A percentile compares a stretch with the other conserved stretches of the same genome.
phyloP scores from a whole-genome alignment of 2,113 vertebrate genomes.

The Macquaria australasica region DNA sequence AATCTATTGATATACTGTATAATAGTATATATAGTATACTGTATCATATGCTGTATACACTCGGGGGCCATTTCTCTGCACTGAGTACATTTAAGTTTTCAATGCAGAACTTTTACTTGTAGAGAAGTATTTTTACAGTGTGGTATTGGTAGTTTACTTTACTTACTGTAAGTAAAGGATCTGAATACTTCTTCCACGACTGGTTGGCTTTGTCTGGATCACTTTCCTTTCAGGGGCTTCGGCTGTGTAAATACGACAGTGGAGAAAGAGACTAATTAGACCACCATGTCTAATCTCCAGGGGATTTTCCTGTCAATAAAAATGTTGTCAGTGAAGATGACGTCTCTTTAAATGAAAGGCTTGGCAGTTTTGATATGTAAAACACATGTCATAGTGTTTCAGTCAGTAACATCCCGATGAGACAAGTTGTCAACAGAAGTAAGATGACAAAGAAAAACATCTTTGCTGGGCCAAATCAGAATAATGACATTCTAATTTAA shows the following conservation, averaged over 20 bases:
- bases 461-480: slow-evolving; percentile 79
- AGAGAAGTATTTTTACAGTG: slow-evolving; percentile 2
- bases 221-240: slow-evolving; percentile 45
- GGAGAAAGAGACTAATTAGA: slow-evolving; percentile 78
- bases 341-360: slow-evolving; percentile 66
- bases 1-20: not conserved
- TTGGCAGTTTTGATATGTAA: slow-evolving; percentile 76
- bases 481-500: slow-evolving; percentile 77
- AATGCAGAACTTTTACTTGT: not conserved
- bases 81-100: not conserved
- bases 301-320: slow-evolving; percentile 79
- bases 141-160: not conserved
- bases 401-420: slow-evolving; percentile 64
- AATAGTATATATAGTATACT: not conserved
- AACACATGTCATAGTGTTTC: slow-evolving; percentile 70
- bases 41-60: not conserved
- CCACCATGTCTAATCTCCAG: slow-evolving; percentile 65
- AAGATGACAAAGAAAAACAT: slow-evolving; percentile 79
- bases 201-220: slow-evolving; percentile 47
- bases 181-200: not conserved
- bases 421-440: slow-evolving; percentile 75
- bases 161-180: not conserved
- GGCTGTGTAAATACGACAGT: slow-evolving; percentile 53
- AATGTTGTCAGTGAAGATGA: slow-evolving; percentile 70
- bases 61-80: not conserved